Base-by-base conservation (phyloP, 37 sponge, comb jelly and placozoan genomes). In the Mnemiopsis leidyi region DNA sequence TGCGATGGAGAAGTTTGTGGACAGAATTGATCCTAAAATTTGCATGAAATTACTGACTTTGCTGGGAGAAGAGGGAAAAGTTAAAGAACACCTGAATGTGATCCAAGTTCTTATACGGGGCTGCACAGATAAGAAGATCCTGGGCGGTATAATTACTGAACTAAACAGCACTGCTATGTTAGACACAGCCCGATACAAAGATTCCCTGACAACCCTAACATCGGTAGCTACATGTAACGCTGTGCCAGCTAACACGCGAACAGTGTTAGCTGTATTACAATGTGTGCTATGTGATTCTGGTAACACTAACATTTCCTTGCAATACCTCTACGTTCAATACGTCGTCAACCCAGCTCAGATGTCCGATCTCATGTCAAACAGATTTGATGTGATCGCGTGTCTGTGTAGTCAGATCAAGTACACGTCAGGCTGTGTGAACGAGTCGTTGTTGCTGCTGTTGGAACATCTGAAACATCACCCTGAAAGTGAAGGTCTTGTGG, bases 201-300 rank as follows among this genome's bases (percentile, higher is more conserved):
- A 38, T 23, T 33, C 90, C 24, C 24, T 85, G 3, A 23, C 61
- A n/a, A 38, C 39, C 40, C 90, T 85, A 33, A 85, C 90, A 28
- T 26, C 90, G 26, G 39, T 85, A 13, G 48, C 90, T 39, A 39
- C 90, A 3, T 28, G 33, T 9, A 35, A 85, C 48, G 29, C 13
- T 21, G 36, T 85, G 26, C 36, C 35, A n/a, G 23, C 61, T 18
- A 85, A 37, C 61, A 40, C 61, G 0, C 23, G 90, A 13, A 39
- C 90, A 23, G 29, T 85, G 40, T 28, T 85, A 13, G n/a, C 90
- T 36, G 90, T 85, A 9, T 23, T 85, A 9, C 90, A 85, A 26
- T 85, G 90, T 33, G 90, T 85, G 7, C 90, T 85, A 18, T 85
- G 40, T 40, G 90, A 37, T 0, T 85, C 90, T 1, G 90, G 90